Base-by-base conservation (phyloP, 64 coral and sea anemone species). In the Hydrozoanthus tunicans region DNA sequence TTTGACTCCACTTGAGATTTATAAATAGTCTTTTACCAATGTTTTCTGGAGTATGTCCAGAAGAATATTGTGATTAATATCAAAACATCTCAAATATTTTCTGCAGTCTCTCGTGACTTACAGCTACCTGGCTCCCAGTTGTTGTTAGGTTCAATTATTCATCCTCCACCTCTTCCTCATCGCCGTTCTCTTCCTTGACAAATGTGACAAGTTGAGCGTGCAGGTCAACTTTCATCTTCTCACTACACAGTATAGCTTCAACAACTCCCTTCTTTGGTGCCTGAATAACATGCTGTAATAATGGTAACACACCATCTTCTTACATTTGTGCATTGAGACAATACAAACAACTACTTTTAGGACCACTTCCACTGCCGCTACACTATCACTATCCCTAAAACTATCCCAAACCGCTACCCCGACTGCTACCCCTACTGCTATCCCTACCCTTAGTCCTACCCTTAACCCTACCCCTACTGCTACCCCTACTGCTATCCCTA, bases 191-290 rank as follows among this genome's bases (percentile, higher is more conserved):
- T 71, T 96, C 95, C 15, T 93, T 85, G 2, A 91, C 68, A 27
- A 96, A 96, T 26, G 88, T 85, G 32, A 96, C 84, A 11, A 96
- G 81, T 77, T 96, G 95, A 8, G 92, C 90, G 62, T 99, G 88
- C 20, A 94, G 76, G 23, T 95, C 90, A 64, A 99, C 97, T 54
- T 94, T 83, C 53, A 90, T 85, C 27, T 89, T 91, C 13, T 88
- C 77, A 20, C 68, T 82, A 23, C 92, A 99, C 2, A 99, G 32
- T 9, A 99, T 85, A n/a, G 79, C 72, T 23, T 94, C 90, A 10
- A 99, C 93, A 10, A 92, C 69, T 20, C 96, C 96, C 26, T 92
- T 90, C 67, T 95, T 99, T 9, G 96, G 96, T 27, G 96, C 93
- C 60, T 85, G 78, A 68, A 99, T 99, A 17, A 90, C 78, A 79